Base-by-base conservation (phyloP, 1,140 invertebrate genomes). In the Drosophila orena region DNA sequence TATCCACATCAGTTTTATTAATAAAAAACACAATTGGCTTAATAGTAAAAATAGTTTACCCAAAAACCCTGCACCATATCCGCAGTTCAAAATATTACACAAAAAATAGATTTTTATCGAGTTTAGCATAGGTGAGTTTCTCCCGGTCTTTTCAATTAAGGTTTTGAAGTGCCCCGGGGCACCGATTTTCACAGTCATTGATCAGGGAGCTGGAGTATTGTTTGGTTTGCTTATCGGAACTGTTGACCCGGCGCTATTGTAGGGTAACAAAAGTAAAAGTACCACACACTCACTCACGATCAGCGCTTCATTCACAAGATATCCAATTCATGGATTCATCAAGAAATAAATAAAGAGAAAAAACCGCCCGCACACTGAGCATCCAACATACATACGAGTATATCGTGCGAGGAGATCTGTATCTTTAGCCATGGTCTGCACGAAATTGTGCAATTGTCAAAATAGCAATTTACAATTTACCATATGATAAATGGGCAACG, bases 381-480 rank as follows among this genome's bases (percentile, higher is more conserved):
- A 20, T 37, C 37, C 11, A 22, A 14, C 53, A 53, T n/a, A 17
- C 17, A 17, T 17, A 17, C 1, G n/a, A 17, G 1, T 6, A 65
- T 69, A 62, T 72, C 84, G 84, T 88, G 84, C 81, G 76, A 40
- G 58, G 37, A 90, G 84, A 88, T 88, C 61, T 62, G 66, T 88
- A 81, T 89, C 84, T 76, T 17, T 43, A n/a, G 24, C 37, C 75
- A 73, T 50, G 66, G 64, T 73, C 54, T 84, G 84, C 84, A 88
- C 84, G 84, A 80, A 72, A 79, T 88, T 89, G 83, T 89, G 79
- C 76, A 88, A 88, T 88, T 88, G 84, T 89, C 85, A 80, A 89
- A 88, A 80, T 77, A 88, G 64, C 79, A 74, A 86, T 81, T 86
- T 88, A 88, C 59, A 72, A 83, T 70, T 71, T 70, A 70, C 27